phyloP scores from a whole-genome alignment of 2,888 invertebrate genomes.

The Trissolcus brochymenae region DNA sequence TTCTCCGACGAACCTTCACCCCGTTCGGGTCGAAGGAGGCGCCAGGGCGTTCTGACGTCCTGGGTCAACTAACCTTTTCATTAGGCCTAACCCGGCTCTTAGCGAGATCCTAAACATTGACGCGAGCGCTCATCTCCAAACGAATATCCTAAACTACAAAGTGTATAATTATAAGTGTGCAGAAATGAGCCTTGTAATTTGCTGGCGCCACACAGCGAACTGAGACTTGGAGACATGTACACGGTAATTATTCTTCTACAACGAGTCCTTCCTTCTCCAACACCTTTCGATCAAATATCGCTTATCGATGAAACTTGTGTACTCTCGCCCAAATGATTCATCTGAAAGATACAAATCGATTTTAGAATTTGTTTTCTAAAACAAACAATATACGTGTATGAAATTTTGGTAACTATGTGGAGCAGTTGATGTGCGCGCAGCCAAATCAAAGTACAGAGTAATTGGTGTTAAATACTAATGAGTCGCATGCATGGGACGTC shows the following conservation, averaged over 20 bases:
- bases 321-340: too few relatives aligned
- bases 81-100: constrained; percentile 71
- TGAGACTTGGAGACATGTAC: constrained; percentile 73
- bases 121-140: constrained; percentile 66
- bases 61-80: constrained; percentile 76
- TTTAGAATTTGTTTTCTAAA: too few relatives aligned
- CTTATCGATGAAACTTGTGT: not conserved
- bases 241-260: constrained; percentile 69
- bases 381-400: too few relatives aligned
- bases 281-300: constrained; percentile 21
- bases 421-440: too few relatives aligned
- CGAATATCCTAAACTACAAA: constrained; percentile 61
- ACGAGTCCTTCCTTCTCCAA: constrained; percentile 25
- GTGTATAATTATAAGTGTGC: constrained; percentile 74
- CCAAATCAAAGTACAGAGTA: constrained; percentile 39
- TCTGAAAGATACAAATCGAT: too few relatives aligned
- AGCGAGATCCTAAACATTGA: constrained; percentile 71
- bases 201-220: constrained; percentile 73
- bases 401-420: too few relatives aligned
- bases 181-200: constrained; percentile 75
- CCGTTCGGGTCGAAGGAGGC: constrained; percentile 68
- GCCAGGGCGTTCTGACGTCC: constrained; percentile 74
- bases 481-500: constrained; percentile 60
- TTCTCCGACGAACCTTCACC: constrained; percentile 45
- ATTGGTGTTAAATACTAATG: constrained; percentile 62